Evolutionary conservation across 2,888 invertebrate genomes (phyloP).

Genomic region (Stegana nigrithorax): DNA sequence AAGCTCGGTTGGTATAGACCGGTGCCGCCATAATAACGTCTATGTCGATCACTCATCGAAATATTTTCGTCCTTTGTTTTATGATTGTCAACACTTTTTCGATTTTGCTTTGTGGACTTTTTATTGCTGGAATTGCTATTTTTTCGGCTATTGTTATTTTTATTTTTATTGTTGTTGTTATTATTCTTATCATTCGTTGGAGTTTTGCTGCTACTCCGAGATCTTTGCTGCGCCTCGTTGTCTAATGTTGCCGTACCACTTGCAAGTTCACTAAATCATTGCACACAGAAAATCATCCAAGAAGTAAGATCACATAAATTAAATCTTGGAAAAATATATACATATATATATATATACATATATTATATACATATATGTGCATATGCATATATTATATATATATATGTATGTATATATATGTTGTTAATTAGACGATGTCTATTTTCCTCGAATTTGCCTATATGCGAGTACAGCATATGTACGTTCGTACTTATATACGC

Average conservation of each 20-base stretch:
- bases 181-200: constrained; percentile 49
- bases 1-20: constrained; percentile 24
- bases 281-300: background rate
- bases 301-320: background rate
- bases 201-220: constrained; percentile 51
- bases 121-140: constrained; percentile 30
- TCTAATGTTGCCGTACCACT: too few species aligned
- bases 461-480: too few species aligned
- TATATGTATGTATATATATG: background rate
- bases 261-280: background rate
- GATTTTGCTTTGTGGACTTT: constrained; percentile 48
- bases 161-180: constrained; percentile 27
- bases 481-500: too few species aligned
- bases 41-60: constrained; percentile 65
- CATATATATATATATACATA: background rate
- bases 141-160: constrained; percentile 29
- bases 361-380: background rate
- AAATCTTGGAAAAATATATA: constrained; percentile 1
- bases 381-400: background rate
- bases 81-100: constrained; percentile 42
- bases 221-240: constrained; percentile 37
- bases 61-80: constrained; percentile 33
- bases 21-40: constrained; percentile 62
- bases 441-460: too few species aligned
- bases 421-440: too few species aligned